A percentile compares a stretch with the other conserved stretches of the same genome.
phyloP scores from a whole-genome alignment of 2,797 vertebrate genomes.

The Catharus ustulatus region DNA sequence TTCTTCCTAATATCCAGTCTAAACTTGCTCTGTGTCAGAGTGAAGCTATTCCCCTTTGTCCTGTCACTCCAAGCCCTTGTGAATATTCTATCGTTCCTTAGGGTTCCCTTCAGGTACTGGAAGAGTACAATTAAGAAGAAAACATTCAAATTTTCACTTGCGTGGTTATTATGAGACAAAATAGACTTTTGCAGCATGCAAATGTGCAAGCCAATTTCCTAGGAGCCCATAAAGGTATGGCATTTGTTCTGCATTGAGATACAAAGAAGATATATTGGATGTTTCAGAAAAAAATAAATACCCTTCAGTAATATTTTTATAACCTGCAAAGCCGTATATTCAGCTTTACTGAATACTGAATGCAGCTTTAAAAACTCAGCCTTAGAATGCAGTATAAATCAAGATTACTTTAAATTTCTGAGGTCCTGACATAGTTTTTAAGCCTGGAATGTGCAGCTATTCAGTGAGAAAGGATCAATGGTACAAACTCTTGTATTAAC shows the following conservation, averaged over 20 bases:
- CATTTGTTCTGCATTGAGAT: not conserved
- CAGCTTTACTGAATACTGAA: not conserved
- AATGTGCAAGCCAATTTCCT: not conserved
- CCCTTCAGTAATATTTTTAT: not conserved
- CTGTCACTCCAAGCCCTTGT: not conserved
- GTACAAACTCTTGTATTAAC: not conserved
- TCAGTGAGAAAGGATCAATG: not conserved
- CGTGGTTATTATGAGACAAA: not conserved
- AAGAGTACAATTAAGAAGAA: not conserved
- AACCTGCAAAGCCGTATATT: not conserved
- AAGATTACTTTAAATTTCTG: not conserved
- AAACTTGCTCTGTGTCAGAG: not conserved
- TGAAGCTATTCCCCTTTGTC: not conserved
- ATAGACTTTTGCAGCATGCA: not conserved
- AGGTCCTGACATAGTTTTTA: not conserved
- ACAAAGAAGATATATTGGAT: not conserved
- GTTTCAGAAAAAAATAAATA: not conserved
- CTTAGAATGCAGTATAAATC: not conserved
- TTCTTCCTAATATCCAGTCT: not conserved
- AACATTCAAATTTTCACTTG: not conserved
- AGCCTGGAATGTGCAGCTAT: not conserved
- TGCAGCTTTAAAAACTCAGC: not conserved
- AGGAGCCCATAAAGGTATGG: not conserved
- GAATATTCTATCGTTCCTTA: not conserved
- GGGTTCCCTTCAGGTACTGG: not conserved